A percentile compares a stretch with the other conserved stretches of the same genome.
Evolutionary conservation across 2,888 invertebrate genomes (phyloP).

Genomic region (Hyposoter dolosus): DNA sequence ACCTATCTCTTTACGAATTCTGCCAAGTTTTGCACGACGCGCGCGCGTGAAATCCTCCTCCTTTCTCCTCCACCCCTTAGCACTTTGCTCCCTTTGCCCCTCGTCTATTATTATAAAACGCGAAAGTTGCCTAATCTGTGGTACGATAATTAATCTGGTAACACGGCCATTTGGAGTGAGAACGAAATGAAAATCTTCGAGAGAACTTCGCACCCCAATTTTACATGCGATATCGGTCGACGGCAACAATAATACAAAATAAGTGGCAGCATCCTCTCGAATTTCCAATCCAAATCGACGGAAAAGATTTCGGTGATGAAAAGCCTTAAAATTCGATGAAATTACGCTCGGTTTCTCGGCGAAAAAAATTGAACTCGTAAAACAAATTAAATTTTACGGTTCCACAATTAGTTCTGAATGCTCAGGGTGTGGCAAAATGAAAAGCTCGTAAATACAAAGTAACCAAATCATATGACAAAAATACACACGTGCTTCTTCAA

Average conservation of each 20-base stretch:
- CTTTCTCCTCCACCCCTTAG: not conserved
- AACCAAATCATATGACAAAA: not conserved
- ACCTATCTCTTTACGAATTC: slow-evolving; percentile 35
- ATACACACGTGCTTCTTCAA: not conserved
- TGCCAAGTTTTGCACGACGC: slow-evolving; percentile 37
- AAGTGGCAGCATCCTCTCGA: not conserved
- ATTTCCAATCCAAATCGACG: not conserved
- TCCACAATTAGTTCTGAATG: not conserved
- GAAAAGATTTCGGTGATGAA: not conserved
- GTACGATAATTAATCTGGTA: slow-evolving; percentile 66
- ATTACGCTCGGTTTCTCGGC: not conserved
- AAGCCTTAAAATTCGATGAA: not conserved
- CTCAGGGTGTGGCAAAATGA: not conserved
- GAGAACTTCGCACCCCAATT: slow-evolving; percentile 60
- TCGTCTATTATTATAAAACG: slow-evolving; percentile 59
- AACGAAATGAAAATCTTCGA: slow-evolving; percentile 32
- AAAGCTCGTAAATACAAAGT: not conserved
- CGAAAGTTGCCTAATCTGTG: slow-evolving; percentile 64
- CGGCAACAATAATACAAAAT: slow-evolving; percentile 47
- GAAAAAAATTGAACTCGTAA: not conserved
- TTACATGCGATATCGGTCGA: slow-evolving; percentile 44
- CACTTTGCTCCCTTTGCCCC: slow-evolving; percentile 1
- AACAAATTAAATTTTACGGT: not conserved
- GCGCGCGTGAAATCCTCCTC: slow-evolving; percentile 30
- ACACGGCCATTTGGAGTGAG: not conserved